Conservation (phyloP, 2,888 invertebrate species). For the Ophioninae sp. region DNA sequence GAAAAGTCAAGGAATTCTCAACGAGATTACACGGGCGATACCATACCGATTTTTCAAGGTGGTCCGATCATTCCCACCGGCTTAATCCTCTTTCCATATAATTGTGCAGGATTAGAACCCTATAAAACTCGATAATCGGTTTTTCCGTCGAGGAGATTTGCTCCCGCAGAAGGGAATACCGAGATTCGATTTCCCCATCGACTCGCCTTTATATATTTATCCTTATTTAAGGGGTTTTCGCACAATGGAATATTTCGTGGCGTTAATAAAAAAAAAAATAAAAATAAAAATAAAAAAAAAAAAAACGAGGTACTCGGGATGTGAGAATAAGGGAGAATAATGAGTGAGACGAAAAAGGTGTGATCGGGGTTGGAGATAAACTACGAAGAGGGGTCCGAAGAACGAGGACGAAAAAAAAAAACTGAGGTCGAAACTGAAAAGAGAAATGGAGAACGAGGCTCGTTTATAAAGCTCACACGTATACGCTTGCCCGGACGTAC, state of each 20-base stretch:
- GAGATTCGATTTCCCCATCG: not conserved
- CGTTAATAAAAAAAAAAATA: not conserved
- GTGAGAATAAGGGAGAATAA: constrained; percentile 11
- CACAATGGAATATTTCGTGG: constrained; percentile 36
- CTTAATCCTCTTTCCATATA: not conserved
- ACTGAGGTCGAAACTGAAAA: constrained; percentile 32
- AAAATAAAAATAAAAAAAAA: not conserved
- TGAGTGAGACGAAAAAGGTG: constrained; percentile 36
- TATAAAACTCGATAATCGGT: not conserved
- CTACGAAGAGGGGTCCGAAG: not conserved
- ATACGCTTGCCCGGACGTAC: not conserved
- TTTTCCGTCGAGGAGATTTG: not conserved
- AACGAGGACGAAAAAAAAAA: constrained; percentile 36
- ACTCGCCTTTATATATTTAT: not conserved
- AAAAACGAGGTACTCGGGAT: not conserved
- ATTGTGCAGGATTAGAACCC: not conserved
- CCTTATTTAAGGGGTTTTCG: constrained; percentile 21
- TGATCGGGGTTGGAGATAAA: constrained; percentile 41
- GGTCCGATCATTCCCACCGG: not conserved
- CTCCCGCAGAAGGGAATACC: not conserved
- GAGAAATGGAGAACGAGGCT: constrained; percentile 33
- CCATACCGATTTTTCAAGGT: not conserved
- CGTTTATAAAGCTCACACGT: constrained; percentile 18
- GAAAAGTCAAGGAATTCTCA: not conserved
- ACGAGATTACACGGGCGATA: not conserved